Conservation (phyloP, 1,140 invertebrate genomes). For the Chymomyza costata region DNA sequence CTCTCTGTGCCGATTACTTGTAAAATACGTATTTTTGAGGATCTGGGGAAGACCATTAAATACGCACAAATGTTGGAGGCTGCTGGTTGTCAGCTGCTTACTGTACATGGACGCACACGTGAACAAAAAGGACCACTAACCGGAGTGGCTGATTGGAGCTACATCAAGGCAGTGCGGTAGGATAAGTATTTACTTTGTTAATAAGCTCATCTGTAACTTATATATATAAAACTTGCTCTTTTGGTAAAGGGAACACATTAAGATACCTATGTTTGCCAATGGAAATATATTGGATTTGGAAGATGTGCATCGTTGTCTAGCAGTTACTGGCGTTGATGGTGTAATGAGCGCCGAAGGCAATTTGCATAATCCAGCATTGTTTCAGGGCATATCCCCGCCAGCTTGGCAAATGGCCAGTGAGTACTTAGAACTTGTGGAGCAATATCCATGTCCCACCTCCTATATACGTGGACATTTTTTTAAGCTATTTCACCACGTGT, state of each 20-base stretch:
- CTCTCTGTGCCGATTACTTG: slow-evolving; percentile 93
- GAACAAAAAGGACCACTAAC: slow-evolving; percentile 97
- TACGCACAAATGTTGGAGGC: slow-evolving; percentile 96
- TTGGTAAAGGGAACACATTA: slow-evolving; percentile 84
- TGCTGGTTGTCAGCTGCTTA: slow-evolving; percentile 94
- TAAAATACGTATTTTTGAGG: slow-evolving; percentile 95
- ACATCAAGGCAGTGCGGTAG: slow-evolving; percentile 94
- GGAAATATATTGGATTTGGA: slow-evolving; percentile 96
- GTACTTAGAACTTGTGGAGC: slow-evolving; percentile 89
- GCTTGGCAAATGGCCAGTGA: slow-evolving; percentile 93
- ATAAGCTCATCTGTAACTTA: slow-evolving; percentile 9
- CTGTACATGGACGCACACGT: slow-evolving; percentile 96
- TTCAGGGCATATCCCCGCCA: slow-evolving; percentile 84
- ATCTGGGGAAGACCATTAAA: slow-evolving; percentile 89
- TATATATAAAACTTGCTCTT: slow-evolving; percentile 6
- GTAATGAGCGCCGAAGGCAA: slow-evolving; percentile 96
- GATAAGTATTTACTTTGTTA: slow-evolving; percentile 1
- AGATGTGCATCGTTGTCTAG: slow-evolving; percentile 91
- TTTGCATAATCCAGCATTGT: slow-evolving; percentile 95
- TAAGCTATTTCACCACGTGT: slow-evolving; percentile 97
- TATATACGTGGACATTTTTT: slow-evolving; percentile 96
- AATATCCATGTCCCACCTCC: slow-evolving; percentile 92
- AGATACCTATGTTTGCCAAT: slow-evolving; percentile 97
- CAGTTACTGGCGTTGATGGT: slow-evolving; percentile 90
- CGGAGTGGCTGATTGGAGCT: slow-evolving; percentile 95